Base-by-base conservation (phyloP, 1,140 invertebrate species). In the Brachionus plicatilis region DNA sequence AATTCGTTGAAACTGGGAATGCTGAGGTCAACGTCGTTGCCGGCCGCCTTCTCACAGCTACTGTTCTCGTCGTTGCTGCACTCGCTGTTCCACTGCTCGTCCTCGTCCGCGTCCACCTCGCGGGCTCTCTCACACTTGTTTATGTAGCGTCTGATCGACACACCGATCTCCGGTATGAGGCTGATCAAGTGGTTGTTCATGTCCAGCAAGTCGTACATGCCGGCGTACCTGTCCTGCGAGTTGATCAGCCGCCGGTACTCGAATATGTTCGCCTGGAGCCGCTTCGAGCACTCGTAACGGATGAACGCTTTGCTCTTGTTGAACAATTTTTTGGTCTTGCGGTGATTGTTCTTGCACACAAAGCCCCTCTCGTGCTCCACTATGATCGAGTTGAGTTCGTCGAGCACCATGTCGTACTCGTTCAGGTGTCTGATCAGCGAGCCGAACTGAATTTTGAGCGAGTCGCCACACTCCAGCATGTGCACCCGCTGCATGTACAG, bases 171-270 rank as follows among this genome's bases (percentile, higher is more conserved):
- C 6, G 79, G 79, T 47, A 82, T 43, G 1, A 82, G 27, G 29
- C 79, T 82, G 8, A 82, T 82, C 79, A 82, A 82, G 65, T 82
- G 65, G 14, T 82, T 82, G 53, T 82, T 82, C 50, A 65, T 65
- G 20, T 82, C 79, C 9, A 82, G 14, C 53, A 82, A 27, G 37
- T 82, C 79, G 20, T 82, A 82, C 79, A 82, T 82, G 33, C 79
- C 79, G 17, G 79, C 79, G 29, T 82, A 82, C n/a, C 79, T 29
- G 41, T 82, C 79, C 43, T 82, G 79, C 27, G 79, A 82, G 41
- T 82, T 82, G 11, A 82, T 82, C 11, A 65, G 11, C 41, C 79
- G 20, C 0, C 79, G 33, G 24, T 82, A 82, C 24, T 82, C 79
- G 14, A 82, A 82, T 41, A 82, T 82, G 53, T 82, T 82, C 8